These are phyloP conservation scores for Melanogrammus aeglefinus DNA, from an alignment of 2,797 vertebrate species.

Conservation along the genomic window DNA sequence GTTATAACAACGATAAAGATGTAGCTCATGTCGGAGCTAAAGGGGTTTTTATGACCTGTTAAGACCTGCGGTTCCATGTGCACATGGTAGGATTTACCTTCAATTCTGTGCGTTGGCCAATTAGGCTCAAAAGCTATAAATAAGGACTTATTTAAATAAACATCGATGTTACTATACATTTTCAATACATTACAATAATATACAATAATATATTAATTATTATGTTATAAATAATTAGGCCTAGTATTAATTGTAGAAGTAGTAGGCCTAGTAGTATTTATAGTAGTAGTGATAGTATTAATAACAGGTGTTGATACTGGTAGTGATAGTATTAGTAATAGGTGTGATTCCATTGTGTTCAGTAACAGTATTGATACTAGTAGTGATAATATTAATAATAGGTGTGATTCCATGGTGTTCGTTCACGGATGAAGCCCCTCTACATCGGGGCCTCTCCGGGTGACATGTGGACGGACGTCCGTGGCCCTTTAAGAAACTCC, in stretches of 20 bases:
- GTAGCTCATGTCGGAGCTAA: background rate
- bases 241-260: background rate
- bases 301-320: background rate
- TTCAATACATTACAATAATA: background rate
- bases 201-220: background rate
- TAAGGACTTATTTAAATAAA: background rate
- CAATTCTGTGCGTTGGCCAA: background rate
- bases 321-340: too few species aligned
- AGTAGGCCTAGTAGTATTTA: background rate
- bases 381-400: background rate
- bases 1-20: background rate
- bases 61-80: background rate
- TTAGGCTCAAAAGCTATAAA: background rate
- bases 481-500: constrained; percentile 86
- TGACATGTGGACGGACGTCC: constrained; percentile 61
- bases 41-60: background rate
- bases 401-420: background rate
- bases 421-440: background rate
- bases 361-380: background rate
- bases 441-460: constrained; percentile 24
- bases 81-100: background rate
- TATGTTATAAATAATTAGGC: background rate
- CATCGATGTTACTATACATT: background rate
- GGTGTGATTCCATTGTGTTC: background rate
- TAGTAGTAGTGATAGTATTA: background rate